Base-by-base conservation (phyloP, 92 coral and sea anemone species). In the Palythoa grandiflora region DNA sequence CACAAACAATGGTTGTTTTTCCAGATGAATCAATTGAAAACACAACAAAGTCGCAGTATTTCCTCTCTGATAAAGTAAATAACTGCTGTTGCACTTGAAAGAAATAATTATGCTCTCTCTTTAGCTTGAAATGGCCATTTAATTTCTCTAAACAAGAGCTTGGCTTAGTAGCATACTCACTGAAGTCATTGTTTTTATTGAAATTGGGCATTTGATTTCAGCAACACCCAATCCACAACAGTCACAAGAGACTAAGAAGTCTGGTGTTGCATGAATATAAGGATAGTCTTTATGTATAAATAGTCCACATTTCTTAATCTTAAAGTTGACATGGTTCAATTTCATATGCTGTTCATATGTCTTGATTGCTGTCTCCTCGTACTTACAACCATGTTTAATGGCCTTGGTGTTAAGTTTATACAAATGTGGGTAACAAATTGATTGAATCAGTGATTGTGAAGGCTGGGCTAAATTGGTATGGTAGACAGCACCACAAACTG, bases 381-480 rank as follows among this genome's bases (percentile, higher is more conserved):
- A 68, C 73, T 68, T 68, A 66, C 79, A 60, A 15, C 93, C 95
- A 83, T 87, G 87, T 13, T 16, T 35, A 10, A 87, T 90, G 38
- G 91, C 95, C 20, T 54, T 63, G 16, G 87, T 70, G 0, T 40
- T 75, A 1, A 84, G 84, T 15, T 83, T 81, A 47, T 89, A 92
- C 14, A 89, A n/a, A 9, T 80, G 36, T 9, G 93, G 98, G 68
- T 92, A 92, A 66, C 93, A 94, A 15, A 94, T 87, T 40, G 89
- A 71, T 84, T 92, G 92, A 28, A 94, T 89, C 38, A 89, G 71
- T 20, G 93, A 90, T 44, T 81, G 90, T 35, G 92, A 87, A 47
- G 96, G 91, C 83, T 83, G 91, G 51, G 92, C 92, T 60, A 92
- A 89, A 63, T 92, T 90, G 39, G 93, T 92, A 79, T 90, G 93